Evolutionary conservation across 2,888 invertebrate genomes (phyloP).

Genomic region (Cosmia trapezina): DNA sequence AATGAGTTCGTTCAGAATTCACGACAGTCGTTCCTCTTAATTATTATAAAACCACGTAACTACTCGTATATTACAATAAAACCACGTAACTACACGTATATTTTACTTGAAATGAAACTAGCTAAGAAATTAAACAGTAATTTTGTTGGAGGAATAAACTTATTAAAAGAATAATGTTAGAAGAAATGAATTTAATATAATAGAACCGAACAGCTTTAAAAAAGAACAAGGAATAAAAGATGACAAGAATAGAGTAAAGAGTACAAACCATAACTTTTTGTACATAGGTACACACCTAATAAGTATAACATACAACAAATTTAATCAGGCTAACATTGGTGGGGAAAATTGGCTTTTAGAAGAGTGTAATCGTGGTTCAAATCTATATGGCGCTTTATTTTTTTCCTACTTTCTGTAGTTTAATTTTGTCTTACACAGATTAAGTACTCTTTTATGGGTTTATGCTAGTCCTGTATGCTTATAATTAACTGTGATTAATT

Average conservation of each 20-base stretch:
- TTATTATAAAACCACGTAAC: conserved; percentile 46
- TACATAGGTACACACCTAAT: too few relatives aligned
- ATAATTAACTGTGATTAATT: too few relatives aligned
- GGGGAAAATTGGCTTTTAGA: background rate
- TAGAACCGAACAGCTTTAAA: too few relatives aligned
- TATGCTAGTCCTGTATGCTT: too few relatives aligned
- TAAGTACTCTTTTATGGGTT: too few relatives aligned
- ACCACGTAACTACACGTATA: conserved; percentile 27
- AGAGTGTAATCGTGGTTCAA: background rate
- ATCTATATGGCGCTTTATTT: background rate
- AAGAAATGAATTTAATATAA: too few relatives aligned
- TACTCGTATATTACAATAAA: conserved; percentile 36
- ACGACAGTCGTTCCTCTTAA: conserved; percentile 46
- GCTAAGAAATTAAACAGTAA: conserved; percentile 20
- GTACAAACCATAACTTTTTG: too few relatives aligned
- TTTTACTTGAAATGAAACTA: conserved; percentile 36
- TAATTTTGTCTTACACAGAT: background rate
- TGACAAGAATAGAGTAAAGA: too few relatives aligned
- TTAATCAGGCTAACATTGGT: background rate
- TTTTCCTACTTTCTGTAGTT: background rate
- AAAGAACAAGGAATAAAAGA: too few relatives aligned
- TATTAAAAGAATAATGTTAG: too few relatives aligned
- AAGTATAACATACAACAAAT: too few relatives aligned
- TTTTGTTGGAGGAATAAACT: too few relatives aligned
- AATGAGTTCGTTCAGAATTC: conserved; percentile 40